Evolutionary conservation across 2,113 vertebrate genomes (phyloP), one percentile per base, ranked within the genome.

Genomic region (Anser cygnoides): DNA sequence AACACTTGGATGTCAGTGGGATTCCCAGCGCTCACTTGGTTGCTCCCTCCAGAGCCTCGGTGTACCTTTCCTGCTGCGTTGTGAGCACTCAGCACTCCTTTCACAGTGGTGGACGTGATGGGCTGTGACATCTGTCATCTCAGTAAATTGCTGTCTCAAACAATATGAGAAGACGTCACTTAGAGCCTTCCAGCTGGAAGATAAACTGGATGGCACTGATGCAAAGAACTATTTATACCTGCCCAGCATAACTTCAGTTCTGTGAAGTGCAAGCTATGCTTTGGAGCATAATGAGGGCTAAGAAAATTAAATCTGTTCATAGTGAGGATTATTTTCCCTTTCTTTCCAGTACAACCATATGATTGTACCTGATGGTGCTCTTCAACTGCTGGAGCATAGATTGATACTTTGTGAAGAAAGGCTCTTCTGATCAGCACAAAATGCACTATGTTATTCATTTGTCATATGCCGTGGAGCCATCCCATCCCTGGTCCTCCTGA

Each of bases 51-150:
- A 2, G 13, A 89, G 31, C 23, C 29, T 57, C 0, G 0, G 6
- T 68, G 33, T 8, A 61, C 46, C 26, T 15, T 12, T 80, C 66
- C 35, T 46, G 6, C 41, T 59, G 35, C 13, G 11, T 5, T 90
- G 50, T 41, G 50, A 87, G 43, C 3, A 4, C 31, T 49, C 50
- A 52, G 39, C 1, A 3, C 16, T 72, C 37, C 57, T 81, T 77
- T 68, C 0, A 0, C 0, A 0, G 39, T 28, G 23, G 33, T 72
- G 80, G 61, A 65, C 6, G 0, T 89, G 96, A 97, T 95, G 74
- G 86, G 84, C 89, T 92, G 65, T 96, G 96, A 93, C 91, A 93
- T 52, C 74, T 67, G 93, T 89, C 3, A 1, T 96, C 96, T 96
- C 91, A 59, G 76, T 59, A 70, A 96, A 74, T 41, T 66, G n/a